Evolutionary conservation across 2,888 invertebrate species (phyloP).

Genomic region (Enoplolaimus lenunculus): DNA sequence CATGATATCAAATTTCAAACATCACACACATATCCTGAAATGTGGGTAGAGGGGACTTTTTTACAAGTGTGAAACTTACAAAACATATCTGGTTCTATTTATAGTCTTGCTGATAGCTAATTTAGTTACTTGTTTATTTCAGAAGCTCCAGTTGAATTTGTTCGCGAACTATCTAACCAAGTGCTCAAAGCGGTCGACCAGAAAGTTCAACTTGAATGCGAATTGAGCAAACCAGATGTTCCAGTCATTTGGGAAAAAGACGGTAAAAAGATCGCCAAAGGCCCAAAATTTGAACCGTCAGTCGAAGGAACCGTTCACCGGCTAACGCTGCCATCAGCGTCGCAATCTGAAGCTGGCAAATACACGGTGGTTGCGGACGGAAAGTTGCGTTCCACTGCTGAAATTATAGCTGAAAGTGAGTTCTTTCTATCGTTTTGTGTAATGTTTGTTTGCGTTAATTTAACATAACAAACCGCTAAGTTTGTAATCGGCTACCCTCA

Average conservation of each 20-base stretch:
- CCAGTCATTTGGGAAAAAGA: conserved; percentile 1
- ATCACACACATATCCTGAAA: no score
- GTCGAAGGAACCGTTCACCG: not conserved
- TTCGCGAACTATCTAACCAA: not conserved
- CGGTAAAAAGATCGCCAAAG: not conserved
- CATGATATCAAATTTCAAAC: no score
- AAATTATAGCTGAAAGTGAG: conserved; percentile 6
- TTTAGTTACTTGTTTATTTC: not conserved
- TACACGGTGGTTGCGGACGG: not conserved
- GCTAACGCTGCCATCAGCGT: not conserved
- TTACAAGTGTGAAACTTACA: no score
- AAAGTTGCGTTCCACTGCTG: not conserved
- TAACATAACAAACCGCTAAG: no score
- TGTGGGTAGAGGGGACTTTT: no score
- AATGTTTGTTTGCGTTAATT: no score
- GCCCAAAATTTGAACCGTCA: not conserved
- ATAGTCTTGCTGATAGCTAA: no score
- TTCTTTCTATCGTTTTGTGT: no score
- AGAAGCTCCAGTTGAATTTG: conserved; percentile 1
- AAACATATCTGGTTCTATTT: no score
- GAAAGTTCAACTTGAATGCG: not conserved
- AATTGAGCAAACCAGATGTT: not conserved
- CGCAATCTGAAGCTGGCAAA: not conserved
- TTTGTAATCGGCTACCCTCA: no score
- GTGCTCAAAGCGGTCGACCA: not conserved